Percentiles rank a stretch among this genome's conserved stretches.
Evolutionary conservation across 2,888 invertebrate species (phyloP).

Genomic region (Baronia brevicornis): DNA sequence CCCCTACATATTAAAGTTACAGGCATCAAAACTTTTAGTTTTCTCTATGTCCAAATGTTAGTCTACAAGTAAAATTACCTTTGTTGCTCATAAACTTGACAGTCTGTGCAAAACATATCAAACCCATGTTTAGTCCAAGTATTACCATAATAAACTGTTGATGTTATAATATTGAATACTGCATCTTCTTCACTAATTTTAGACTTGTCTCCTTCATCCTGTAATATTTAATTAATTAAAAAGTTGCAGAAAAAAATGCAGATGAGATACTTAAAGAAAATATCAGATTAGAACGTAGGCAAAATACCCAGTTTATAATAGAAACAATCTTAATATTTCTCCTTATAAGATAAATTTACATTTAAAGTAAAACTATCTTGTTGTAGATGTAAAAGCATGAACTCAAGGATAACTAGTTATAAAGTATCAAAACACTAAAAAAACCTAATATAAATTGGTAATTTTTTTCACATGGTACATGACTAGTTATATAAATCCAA

Average conservation of each 20-base stretch:
- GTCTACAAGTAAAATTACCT: constrained; percentile 45
- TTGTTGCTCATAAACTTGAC: constrained; percentile 72
- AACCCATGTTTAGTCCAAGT: constrained; percentile 80
- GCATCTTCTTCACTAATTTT: constrained; percentile 77
- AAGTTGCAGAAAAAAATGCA: neutral
- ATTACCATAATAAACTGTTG: constrained; percentile 80
- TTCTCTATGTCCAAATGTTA: no score
- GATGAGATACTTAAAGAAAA: no score
- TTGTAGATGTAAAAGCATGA: neutral
- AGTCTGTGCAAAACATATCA: constrained; percentile 79
- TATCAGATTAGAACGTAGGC: no score
- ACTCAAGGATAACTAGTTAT: constrained; percentile 18
- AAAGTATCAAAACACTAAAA: constrained; percentile 10
- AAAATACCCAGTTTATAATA: no score
- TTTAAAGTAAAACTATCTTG: neutral
- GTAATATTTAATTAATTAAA: constrained; percentile 21
- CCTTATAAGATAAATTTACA: neutral
- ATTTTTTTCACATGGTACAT: constrained; percentile 23
- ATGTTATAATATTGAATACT: constrained; percentile 84
- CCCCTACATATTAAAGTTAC: no score
- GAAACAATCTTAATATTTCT: no score
- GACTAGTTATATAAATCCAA: constrained; percentile 54
- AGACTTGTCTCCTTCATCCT: constrained; percentile 61
- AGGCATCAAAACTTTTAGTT: no score
- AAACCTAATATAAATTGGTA: constrained; percentile 10